Percentiles rank a stretch among this genome's conserved stretches.
Conservation (phyloP, 2,888 invertebrate species). For the Amphiduros pacificus region DNA sequence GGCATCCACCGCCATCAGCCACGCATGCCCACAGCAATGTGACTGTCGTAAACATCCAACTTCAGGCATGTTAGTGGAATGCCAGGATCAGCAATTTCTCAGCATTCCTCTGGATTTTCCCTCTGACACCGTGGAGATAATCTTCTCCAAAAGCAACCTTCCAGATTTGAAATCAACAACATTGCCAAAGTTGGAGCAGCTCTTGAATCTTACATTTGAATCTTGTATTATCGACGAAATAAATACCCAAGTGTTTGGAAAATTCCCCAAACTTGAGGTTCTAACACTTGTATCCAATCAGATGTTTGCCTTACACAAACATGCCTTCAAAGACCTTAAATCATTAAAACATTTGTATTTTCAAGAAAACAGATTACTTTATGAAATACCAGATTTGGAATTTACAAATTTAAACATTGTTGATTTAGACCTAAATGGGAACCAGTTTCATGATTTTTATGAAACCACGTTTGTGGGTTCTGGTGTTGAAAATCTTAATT, state of each 20-base stretch:
- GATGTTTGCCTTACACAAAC: slow-evolving; percentile 8
- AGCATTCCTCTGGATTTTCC: slow-evolving; percentile 17
- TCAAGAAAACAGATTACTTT: slow-evolving; percentile 4
- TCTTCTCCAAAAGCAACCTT: slow-evolving; percentile 17
- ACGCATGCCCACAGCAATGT: background rate
- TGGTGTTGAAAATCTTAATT: slow-evolving; percentile 9
- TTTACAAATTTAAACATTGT: background rate
- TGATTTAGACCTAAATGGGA: slow-evolving; percentile 7
- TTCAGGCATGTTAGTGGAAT: background rate
- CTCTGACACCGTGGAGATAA: slow-evolving; percentile 18
- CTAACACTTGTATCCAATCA: slow-evolving; percentile 17
- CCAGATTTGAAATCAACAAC: background rate
- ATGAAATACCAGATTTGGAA: background rate
- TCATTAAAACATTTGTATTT: slow-evolving; percentile 7
- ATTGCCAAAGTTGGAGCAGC: slow-evolving; percentile 13
- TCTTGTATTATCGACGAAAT: slow-evolving; percentile 12
- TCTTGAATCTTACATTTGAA: slow-evolving; percentile 17
- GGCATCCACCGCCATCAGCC: no score
- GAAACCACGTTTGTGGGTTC: background rate
- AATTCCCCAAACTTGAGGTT: slow-evolving; percentile 13
- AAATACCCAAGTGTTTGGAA: slow-evolving; percentile 14
- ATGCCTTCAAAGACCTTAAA: slow-evolving; percentile 12
- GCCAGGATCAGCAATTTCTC: background rate
- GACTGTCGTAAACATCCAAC: background rate
- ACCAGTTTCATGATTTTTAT: background rate